Evolutionary conservation across 2,797 vertebrate species (phyloP).

Genomic region (Acanthis flammea): DNA sequence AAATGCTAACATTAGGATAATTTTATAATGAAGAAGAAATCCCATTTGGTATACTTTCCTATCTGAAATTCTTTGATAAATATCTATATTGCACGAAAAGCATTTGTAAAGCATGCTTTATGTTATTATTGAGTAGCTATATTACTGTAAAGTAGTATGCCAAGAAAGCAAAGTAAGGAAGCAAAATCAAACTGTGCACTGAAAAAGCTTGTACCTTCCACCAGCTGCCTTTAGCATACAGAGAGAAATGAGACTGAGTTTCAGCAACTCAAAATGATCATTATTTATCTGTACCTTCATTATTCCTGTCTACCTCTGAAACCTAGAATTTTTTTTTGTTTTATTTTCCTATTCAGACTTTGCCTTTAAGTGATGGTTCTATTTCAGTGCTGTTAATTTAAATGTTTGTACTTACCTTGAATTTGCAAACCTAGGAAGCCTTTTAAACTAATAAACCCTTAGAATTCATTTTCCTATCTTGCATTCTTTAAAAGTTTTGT

Average conservation of each 20-base stretch:
- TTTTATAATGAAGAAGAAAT: constrained; percentile 51
- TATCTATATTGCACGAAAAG: constrained; percentile 49
- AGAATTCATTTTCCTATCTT: not conserved
- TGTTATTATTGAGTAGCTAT: constrained; percentile 8
- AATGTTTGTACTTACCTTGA: not conserved
- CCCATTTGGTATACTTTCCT: constrained; percentile 11
- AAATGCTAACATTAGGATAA: constrained; percentile 30
- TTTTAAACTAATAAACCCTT: not conserved
- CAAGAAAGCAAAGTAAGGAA: constrained; percentile 42
- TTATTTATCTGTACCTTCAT: not conserved
- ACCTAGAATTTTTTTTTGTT: not conserved
- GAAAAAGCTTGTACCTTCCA: not conserved
- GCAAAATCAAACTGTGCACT: constrained; percentile 20
- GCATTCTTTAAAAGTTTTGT: not conserved
- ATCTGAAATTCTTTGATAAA: constrained; percentile 63
- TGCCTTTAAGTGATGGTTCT: not conserved
- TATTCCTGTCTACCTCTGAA: not conserved
- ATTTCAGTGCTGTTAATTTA: constrained; percentile 11
- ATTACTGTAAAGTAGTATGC: constrained; percentile 46
- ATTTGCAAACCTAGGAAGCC: not conserved
- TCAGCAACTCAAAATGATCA: not conserved
- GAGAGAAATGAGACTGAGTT: not conserved
- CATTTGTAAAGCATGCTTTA: not conserved
- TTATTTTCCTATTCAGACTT: not conserved
- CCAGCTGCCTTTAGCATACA: not conserved